Percentiles rank a stretch among this genome's conserved stretches.
phyloP scores from a whole-genome alignment of 2,797 vertebrate genomes.

The Liasis olivaceus region DNA sequence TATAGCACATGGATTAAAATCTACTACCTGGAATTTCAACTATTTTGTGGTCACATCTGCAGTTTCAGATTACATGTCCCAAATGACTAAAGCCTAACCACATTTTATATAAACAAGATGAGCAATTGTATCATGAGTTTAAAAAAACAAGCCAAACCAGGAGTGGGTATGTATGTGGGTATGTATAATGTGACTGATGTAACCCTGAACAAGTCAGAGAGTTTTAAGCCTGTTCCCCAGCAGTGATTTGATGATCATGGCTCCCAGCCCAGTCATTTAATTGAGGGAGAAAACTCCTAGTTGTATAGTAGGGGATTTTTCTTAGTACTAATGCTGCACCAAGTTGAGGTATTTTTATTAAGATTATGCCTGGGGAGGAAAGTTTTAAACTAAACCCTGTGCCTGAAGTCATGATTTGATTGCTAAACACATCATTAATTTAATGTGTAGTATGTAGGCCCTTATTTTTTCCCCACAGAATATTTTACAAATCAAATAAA shows the following conservation, averaged over 20 bases:
- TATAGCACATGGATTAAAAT: neutral
- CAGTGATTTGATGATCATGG: no score
- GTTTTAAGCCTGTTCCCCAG: no score
- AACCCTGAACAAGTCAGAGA: no score
- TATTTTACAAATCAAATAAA: neutral
- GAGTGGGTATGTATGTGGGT: neutral
- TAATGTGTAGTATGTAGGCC: neutral
- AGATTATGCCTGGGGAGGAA: neutral
- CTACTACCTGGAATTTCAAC: neutral
- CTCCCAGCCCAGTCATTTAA: no score
- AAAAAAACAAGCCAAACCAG: neutral
- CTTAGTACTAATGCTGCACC: no score
- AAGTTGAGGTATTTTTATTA: neutral
- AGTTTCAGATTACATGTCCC: neutral
- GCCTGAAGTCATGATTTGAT: no score
- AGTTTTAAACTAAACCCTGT: neutral
- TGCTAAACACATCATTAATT: neutral
- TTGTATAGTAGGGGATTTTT: no score
- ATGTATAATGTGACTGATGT: neutral
- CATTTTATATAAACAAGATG: neutral
- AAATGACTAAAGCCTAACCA: neutral
- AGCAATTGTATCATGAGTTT: neutral
- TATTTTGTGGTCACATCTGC: neutral
- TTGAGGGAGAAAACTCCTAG: no score
- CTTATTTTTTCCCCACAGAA: neutral